These are phyloP conservation scores for Drosophila quinaria DNA, from an alignment of 2,888 invertebrate genomes.

Conservation along the genomic window DNA sequence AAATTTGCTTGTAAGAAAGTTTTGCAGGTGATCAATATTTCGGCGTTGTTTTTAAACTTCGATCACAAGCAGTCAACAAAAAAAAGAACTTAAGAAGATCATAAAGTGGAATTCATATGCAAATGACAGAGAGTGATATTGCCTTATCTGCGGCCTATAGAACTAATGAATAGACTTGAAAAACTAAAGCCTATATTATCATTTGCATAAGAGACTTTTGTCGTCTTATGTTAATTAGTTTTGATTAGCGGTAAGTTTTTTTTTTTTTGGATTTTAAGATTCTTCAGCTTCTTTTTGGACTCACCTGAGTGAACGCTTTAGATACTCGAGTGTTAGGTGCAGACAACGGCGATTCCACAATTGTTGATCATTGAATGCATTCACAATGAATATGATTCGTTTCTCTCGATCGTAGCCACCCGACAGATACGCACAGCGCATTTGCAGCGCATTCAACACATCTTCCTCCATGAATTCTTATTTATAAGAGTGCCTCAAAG, in stretches of 20 bases:
- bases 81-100: not conserved
- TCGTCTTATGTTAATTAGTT: slow-evolving; percentile 64
- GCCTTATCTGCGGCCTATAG: slow-evolving; percentile 14
- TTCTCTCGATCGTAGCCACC: slow-evolving; percentile 90
- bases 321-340: slow-evolving; percentile 84
- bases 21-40: slow-evolving; percentile 11
- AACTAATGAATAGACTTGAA: slow-evolving; percentile 62
- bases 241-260: slow-evolving; percentile 43
- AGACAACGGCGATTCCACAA: slow-evolving; percentile 85
- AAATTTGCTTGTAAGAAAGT: slow-evolving; percentile 34
- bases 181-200: slow-evolving; percentile 53
- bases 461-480: slow-evolving; percentile 86
- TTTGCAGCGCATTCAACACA: slow-evolving; percentile 88
- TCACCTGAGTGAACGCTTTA: slow-evolving; percentile 85
- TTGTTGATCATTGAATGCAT: slow-evolving; percentile 88
- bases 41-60: slow-evolving; percentile 22
- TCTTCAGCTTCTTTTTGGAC: slow-evolving; percentile 37
- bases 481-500: slow-evolving; percentile 40
- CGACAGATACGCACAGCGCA: slow-evolving; percentile 88
- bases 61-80: slow-evolving; percentile 7
- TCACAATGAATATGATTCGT: slow-evolving; percentile 88
- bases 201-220: slow-evolving; percentile 61
- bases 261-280: not conserved
- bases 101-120: slow-evolving; percentile 41
- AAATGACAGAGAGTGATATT: slow-evolving; percentile 28